Evolutionary conservation across 2,113 vertebrate genomes (phyloP).

Genomic region (Chrysochloris asiatica): DNA sequence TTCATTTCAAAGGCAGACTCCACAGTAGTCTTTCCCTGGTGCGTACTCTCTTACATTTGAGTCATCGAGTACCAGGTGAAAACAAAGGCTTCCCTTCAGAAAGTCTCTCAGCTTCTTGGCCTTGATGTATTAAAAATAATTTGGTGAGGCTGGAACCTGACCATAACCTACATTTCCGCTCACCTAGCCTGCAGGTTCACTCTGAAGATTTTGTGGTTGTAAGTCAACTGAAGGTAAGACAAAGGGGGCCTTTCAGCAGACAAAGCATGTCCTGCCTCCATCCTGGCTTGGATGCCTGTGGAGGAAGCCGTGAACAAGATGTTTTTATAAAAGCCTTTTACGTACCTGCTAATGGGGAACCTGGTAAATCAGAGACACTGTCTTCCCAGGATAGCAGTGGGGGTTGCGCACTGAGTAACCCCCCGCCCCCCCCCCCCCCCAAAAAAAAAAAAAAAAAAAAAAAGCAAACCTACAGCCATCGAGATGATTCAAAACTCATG

Average conservation of each 20-base stretch:
- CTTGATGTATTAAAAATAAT: constrained; percentile 5
- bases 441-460: no score
- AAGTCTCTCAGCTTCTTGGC: neutral
- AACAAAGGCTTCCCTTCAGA: constrained; percentile 59
- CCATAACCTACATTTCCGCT: neutral
- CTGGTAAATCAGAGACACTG: neutral
- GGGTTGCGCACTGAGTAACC: fast-evolving
- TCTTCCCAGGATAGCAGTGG: neutral
- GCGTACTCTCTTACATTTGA: neutral
- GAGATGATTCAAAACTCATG: no score
- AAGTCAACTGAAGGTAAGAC: neutral
- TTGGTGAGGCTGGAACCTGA: neutral
- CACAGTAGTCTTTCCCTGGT: neutral
- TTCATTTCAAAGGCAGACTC: neutral
- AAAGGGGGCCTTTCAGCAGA: constrained; percentile 28
- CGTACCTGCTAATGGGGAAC: neutral
- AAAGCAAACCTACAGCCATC: neutral
- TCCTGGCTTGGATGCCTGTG: neutral
- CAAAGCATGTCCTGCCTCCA: neutral
- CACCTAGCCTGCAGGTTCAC: neutral
- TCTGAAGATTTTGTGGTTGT: neutral
- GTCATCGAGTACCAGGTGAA: neutral
- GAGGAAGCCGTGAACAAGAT: neutral
- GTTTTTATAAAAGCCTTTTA: neutral
- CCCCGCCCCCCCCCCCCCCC: no score